Evolutionary conservation across 1,140 invertebrate species (phyloP).

Genomic region (Hestina assimilis): DNA sequence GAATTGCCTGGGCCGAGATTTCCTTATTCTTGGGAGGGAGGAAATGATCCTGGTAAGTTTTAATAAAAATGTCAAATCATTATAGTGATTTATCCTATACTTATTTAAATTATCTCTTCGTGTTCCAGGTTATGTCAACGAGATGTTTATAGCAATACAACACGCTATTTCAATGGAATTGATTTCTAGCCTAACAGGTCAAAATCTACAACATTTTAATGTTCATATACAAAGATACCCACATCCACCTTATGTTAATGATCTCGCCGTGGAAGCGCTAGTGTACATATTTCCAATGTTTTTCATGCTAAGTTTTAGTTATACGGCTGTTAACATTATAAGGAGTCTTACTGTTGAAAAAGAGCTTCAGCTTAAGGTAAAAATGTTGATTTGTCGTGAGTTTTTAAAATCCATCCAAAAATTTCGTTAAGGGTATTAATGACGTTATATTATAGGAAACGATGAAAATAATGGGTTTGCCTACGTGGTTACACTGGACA

Average conservation of each 20-base stretch:
- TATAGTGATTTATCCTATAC: not conserved
- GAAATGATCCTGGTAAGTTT: slow-evolving; percentile 74
- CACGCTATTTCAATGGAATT: slow-evolving; percentile 81
- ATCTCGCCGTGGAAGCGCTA: slow-evolving; percentile 82
- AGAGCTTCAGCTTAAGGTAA: slow-evolving; percentile 82
- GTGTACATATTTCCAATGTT: slow-evolving; percentile 86
- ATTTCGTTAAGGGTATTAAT: too few relatives aligned
- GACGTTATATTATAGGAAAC: slow-evolving; percentile 68
- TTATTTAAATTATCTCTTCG: slow-evolving; percentile 21
- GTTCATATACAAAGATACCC: slow-evolving; percentile 84
- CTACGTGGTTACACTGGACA: slow-evolving; percentile 89
- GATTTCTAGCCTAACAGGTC: slow-evolving; percentile 69
- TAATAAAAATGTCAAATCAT: slow-evolving; percentile 5
- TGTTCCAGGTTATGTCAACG: slow-evolving; percentile 82
- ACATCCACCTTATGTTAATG: slow-evolving; percentile 85
- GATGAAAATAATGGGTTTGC: slow-evolving; percentile 93
- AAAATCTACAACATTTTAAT: slow-evolving; percentile 42
- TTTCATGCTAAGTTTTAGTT: slow-evolving; percentile 87
- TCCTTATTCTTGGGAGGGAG: slow-evolving; percentile 63
- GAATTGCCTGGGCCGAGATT: slow-evolving; percentile 83
- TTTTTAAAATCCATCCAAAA: too few relatives aligned
- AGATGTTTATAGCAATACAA: slow-evolving; percentile 86
- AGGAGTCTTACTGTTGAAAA: slow-evolving; percentile 82
- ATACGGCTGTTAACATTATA: slow-evolving; percentile 88
- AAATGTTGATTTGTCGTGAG: not conserved